Evolutionary conservation across 37 sponge, comb jelly and placozoan species (phyloP).

Genomic region (Cliona cf. orientalis): DNA sequence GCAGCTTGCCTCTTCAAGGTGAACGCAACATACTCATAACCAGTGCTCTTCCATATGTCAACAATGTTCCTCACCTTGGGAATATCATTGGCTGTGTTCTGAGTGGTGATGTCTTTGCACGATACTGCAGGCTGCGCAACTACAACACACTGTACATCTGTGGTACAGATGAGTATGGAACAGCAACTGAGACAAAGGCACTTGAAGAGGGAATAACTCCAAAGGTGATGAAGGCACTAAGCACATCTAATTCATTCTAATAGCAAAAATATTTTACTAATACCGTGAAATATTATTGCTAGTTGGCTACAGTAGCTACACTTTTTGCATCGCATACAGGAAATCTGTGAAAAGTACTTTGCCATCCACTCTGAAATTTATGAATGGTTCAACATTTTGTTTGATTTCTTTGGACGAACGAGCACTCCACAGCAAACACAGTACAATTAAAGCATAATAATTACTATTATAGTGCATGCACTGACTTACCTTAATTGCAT

Average conservation of each 20-base stretch:
- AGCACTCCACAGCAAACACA: slow-evolving; percentile 92
- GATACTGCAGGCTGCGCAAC: slow-evolving; percentile 84
- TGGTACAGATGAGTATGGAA: slow-evolving; percentile 98
- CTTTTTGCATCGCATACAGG: background rate
- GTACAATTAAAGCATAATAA: slow-evolving; percentile 37
- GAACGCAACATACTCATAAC: slow-evolving; percentile 92
- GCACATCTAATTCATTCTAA: too few species aligned
- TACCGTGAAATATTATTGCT: too few species aligned
- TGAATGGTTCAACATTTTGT: slow-evolving; percentile 96
- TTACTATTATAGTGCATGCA: background rate
- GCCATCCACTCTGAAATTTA: slow-evolving; percentile 85
- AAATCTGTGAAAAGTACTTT: slow-evolving; percentile 29
- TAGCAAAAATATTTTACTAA: too few species aligned
- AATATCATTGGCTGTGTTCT: slow-evolving; percentile 98
- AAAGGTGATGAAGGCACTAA: too few species aligned
- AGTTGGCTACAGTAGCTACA: slow-evolving; percentile 43
- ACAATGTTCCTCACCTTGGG: slow-evolving; percentile 98
- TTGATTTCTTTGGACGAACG: slow-evolving; percentile 96
- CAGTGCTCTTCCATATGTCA: slow-evolving; percentile 97
- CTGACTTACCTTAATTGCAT: too few species aligned
- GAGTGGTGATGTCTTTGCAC: slow-evolving; percentile 91
- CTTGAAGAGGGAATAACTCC: slow-evolving; percentile 89
- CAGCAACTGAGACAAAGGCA: slow-evolving; percentile 98
- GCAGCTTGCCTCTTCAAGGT: slow-evolving; percentile 76
- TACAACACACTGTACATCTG: slow-evolving; percentile 93